Conservation (phyloP, 2,113 vertebrate species). For the Prolemur simus region DNA sequence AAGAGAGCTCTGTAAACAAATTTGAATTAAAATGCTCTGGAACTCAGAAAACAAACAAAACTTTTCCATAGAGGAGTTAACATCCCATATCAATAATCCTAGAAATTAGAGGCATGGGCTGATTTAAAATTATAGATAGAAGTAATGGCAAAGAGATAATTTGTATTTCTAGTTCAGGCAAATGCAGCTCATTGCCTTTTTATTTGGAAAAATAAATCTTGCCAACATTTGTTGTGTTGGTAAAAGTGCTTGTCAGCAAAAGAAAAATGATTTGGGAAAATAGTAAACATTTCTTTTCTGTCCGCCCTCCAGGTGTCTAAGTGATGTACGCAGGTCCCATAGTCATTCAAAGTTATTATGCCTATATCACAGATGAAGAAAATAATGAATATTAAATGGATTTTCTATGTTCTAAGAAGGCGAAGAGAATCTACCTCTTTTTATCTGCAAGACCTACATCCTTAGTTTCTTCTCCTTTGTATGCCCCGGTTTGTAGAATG, state of each 20-base stretch:
- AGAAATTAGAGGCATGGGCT: not conserved
- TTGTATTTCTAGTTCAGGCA: conserved; percentile 7
- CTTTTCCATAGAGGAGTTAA: not conserved
- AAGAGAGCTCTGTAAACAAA: conserved; percentile 1
- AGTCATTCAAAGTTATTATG: not conserved
- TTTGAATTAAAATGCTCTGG: not conserved
- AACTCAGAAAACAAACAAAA: not conserved
- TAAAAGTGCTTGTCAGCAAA: conserved; percentile 17
- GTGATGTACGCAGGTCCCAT: not conserved
- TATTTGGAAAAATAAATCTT: conserved; percentile 1
- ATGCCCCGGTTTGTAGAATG: not conserved
- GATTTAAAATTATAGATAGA: conserved; percentile 25
- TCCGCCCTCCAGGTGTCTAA: not conserved
- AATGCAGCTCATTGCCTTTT: conserved; percentile 24
- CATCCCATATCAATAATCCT: not conserved
- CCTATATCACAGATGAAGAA: not conserved
- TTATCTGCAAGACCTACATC: not conserved
- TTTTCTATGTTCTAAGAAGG: not conserved
- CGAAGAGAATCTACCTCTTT: not conserved
- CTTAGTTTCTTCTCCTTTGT: not conserved
- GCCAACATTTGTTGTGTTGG: not conserved
- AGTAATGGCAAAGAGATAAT: not conserved
- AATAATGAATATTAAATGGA: not conserved
- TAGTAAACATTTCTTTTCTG: not conserved
- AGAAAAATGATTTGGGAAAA: conserved; percentile 16